Evolutionary conservation across 2,113 vertebrate species (phyloP), one percentile per base, ranked within the genome.

Genomic region (Enhydra lutris): DNA sequence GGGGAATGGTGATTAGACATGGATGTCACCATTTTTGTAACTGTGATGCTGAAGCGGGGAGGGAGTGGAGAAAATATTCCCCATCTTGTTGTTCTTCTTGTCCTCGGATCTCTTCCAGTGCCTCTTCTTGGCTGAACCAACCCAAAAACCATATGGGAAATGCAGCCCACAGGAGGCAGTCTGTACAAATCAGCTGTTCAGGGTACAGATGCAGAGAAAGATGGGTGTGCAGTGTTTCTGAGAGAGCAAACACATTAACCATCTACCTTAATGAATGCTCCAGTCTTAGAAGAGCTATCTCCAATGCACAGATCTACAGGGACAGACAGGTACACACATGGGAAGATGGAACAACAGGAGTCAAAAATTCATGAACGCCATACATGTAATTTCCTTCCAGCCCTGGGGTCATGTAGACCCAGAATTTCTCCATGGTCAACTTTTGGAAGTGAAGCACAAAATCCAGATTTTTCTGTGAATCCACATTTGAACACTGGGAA

Each of bases 121-220:
- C 39, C 23, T 94, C 55, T 52, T 59, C 39, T 47, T 78, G 52
- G 34, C 11, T 79, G 80, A 84, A 74, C 4, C 84, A 93, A 67
- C 11, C 26, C 85, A 42, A 91, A 91, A 85, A 23, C 42, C 52
- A 67, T 24, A 29, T 7, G 80, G 50, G 39, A 85, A 93, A 85
- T 4, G 45, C 14, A 74, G 3, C 31, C 24, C 39, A 15, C 9
- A 21, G 5, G 36, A 45, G 18, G 1, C 69, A 45, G 45, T 95
- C 67, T 90, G 74, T 88, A 65, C 29, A 26, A 26, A 57, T 82
- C 26, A 92, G 59, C 84, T 81, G 61, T 88, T 47, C 21, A 31
- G 74, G 12, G 59, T 34, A 20, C 31, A 88, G 0, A 63, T 6
- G 11, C 39, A 23, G n/a, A 47, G 2, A 47, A 52, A 84, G 61